Evolutionary conservation across 2,113 vertebrate genomes (phyloP), one percentile per base, ranked within the genome.

Genomic region (Ia io): DNA sequence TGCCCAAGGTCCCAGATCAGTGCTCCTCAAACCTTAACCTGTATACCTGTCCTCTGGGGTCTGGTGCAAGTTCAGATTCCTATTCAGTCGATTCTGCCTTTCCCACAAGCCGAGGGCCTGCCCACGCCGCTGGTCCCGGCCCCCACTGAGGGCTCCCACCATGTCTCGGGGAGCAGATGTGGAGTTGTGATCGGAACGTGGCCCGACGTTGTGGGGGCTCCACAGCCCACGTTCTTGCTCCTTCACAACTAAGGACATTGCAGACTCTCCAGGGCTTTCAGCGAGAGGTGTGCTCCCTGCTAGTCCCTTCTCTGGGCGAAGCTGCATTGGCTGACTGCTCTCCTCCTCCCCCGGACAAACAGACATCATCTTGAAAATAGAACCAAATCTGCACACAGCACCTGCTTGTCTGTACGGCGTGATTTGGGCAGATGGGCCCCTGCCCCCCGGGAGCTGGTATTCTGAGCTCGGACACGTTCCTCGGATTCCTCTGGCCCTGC

Each of bases 111-210:
- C 16, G 1, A 9, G 32, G 32, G 35, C 32, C 14, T 30, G 61
- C 25, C 9, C 1, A 3, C 9, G 12, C 42, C 37, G 32, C 71
- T 42, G 47, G 4, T 14, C 76, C 4, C 0, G 47, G 5, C 10
- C 76, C n/a, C 40, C 67, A 20, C 61, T 1, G 59, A 69, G 42
- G 18, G 25, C 32, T 25, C 80, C 61, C 47, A 14, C 67, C 71
- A 10, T 11, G 44, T 37, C 69, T 76, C 1, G 2, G 35, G 84
- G n/a, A 32, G 67, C 6, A 42, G 65, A 47, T 6, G 30, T 44
- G 14, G 25, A 44, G 18, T n/a, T 1, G 9, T 69, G 25, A 2
- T 37, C 16, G 4, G 40, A 73, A 13, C 80, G n/a, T 28, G 76
- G 84, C 35, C 35, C 77, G 12, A 69, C 63, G 22, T 16, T 18